phyloP scores from a whole-genome alignment of 2,888 invertebrate genomes.

The Muschampia plurimacula region DNA sequence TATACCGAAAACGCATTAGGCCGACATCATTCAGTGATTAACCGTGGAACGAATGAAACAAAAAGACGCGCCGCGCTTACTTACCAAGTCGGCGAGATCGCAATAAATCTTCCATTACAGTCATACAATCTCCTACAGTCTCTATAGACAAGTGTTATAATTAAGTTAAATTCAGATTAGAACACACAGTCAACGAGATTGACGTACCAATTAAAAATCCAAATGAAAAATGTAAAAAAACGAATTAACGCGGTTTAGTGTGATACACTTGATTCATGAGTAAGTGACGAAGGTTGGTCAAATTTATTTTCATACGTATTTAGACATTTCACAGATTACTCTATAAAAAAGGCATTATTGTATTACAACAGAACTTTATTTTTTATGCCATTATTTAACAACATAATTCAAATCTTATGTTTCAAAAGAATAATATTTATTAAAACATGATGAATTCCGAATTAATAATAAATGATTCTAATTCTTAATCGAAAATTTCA shows the following conservation, averaged over 20 bases:
- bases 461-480: background rate
- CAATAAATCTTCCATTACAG: constrained; percentile 78
- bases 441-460: background rate
- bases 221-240: background rate
- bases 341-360: too few relatives aligned
- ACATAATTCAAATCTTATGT: background rate
- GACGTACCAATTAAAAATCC: background rate
- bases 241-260: background rate
- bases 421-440: background rate
- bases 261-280: too few relatives aligned
- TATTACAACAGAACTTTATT: too few relatives aligned
- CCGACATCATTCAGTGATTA: constrained; percentile 78
- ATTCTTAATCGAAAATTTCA: background rate
- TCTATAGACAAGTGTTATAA: constrained; percentile 81
- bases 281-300: too few relatives aligned
- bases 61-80: constrained; percentile 75
- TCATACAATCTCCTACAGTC: constrained; percentile 70
- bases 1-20: constrained; percentile 74
- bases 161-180: constrained; percentile 70
- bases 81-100: constrained; percentile 75
- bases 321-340: too few relatives aligned
- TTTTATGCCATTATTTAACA: background rate
- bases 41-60: constrained; percentile 73
- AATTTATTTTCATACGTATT: too few relatives aligned
- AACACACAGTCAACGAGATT: constrained; percentile 8